Conservation (phyloP, 2,888 invertebrate species). For the Aphelenchoides bicaudatus region DNA sequence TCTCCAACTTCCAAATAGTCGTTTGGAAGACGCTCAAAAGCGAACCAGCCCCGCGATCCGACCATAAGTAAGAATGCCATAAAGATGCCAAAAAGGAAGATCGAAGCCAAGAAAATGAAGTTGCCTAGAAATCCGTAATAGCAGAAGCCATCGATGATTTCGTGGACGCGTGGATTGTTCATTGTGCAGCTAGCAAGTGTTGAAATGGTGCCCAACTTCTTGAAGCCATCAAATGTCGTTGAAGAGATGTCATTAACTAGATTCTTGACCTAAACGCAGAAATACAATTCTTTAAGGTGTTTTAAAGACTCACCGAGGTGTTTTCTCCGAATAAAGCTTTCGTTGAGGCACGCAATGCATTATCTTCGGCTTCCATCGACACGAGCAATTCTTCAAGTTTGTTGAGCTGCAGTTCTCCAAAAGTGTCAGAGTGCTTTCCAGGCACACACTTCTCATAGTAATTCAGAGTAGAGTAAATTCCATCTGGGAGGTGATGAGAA, state of each 20-base stretch:
- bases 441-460: conserved; percentile 19
- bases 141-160: conserved; percentile 50
- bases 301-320: neutral
- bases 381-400: conserved; percentile 5
- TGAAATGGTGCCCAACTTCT: conserved; percentile 47
- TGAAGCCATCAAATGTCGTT: conserved; percentile 25
- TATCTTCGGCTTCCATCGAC: neutral
- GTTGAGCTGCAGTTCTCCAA: conserved; percentile 15
- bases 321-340: conserved; percentile 2
- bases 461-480: conserved; percentile 11
- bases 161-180: conserved; percentile 43
- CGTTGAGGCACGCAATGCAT: neutral
- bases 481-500: conserved; percentile 19
- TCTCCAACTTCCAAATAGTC: conserved; percentile 58
- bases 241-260: conserved; percentile 2
- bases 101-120: conserved; percentile 39
- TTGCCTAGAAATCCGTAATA: conserved; percentile 48
- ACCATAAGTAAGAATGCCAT: conserved; percentile 52
- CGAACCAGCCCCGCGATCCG: conserved; percentile 35
- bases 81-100: conserved; percentile 49
- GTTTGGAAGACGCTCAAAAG: conserved; percentile 32
- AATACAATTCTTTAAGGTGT: neutral
- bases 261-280: neutral
- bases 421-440: conserved; percentile 3
- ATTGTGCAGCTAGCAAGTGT: conserved; percentile 46